phyloP scores from a whole-genome alignment of 2,113 vertebrate species.

The Tiliqua scincoides region DNA sequence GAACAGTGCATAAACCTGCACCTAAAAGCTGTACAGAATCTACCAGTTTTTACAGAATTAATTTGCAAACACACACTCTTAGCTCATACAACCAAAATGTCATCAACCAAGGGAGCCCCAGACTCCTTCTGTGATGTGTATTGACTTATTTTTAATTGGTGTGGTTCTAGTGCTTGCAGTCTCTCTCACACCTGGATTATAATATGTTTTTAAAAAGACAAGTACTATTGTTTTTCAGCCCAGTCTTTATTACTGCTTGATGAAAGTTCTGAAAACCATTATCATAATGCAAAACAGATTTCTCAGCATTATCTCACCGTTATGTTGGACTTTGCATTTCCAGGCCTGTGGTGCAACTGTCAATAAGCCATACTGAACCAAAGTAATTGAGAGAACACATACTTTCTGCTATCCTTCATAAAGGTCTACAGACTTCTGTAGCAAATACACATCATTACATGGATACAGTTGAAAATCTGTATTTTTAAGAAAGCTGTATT shows the following conservation, averaged over 20 bases:
- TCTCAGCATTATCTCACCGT: constrained; percentile 2
- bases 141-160: not conserved
- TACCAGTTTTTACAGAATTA: not conserved
- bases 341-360: not conserved
- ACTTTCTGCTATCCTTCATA: not conserved
- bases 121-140: not conserved
- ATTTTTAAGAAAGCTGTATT: not conserved
- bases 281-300: not conserved
- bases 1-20: not conserved
- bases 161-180: not conserved
- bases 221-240: too few species aligned
- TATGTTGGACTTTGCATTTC: not conserved
- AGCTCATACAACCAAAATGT: not conserved
- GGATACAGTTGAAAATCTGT: not conserved
- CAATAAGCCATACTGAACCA: constrained; percentile 11
- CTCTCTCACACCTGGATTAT: not conserved
- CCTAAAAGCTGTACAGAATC: not conserved
- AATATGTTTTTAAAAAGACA: not conserved
- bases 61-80: not conserved
- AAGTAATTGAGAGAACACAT: constrained; percentile 4
- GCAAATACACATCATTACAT: not conserved
- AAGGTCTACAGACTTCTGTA: constrained; percentile 4
- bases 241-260: constrained; percentile 1
- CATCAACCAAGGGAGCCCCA: not conserved
- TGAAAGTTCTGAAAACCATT: constrained; percentile 2